Percentiles rank a stretch among this genome's conserved stretches.
phyloP scores from a whole-genome alignment of 1,140 invertebrate species.

The Apis florea region DNA sequence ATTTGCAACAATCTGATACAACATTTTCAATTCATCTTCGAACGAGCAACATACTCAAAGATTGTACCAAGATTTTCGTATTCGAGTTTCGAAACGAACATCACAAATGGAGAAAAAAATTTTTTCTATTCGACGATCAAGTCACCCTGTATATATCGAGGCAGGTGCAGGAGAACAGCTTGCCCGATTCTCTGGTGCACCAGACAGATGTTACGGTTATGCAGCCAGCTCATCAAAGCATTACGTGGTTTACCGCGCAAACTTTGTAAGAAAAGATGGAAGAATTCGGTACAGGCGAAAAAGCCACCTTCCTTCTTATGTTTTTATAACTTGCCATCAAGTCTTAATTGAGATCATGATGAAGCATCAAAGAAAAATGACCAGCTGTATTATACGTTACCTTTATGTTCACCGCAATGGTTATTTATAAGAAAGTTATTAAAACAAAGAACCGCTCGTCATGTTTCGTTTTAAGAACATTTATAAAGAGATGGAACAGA shows the following conservation, averaged over 20 bases:
- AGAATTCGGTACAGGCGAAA: conserved; percentile 2
- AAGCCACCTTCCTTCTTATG: not conserved
- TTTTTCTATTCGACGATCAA: conserved; percentile 63
- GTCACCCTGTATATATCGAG: conserved; percentile 24
- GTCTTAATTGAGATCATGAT: not conserved
- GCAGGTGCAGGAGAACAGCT: conserved; percentile 68
- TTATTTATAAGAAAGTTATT: not conserved
- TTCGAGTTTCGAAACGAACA: conserved; percentile 7
- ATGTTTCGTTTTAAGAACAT: too few relatives aligned
- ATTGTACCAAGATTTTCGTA: too few relatives aligned
- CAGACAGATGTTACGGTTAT: conserved; percentile 60
- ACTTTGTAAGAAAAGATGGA: not conserved
- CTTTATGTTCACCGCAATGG: not conserved
- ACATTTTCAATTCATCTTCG: too few relatives aligned
- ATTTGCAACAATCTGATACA: too few relatives aligned
- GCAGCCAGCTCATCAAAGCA: conserved; percentile 61
- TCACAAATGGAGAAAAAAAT: conserved; percentile 59
- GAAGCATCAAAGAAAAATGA: not conserved
- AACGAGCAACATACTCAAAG: too few relatives aligned
- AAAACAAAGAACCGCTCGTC: not conserved
- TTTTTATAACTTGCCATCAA: not conserved
- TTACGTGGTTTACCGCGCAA: conserved; percentile 26
- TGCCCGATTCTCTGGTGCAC: conserved; percentile 53
- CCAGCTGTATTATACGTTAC: not conserved
- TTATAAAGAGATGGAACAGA: too few relatives aligned